Base-by-base conservation (phyloP, 2,797 vertebrate genomes). In the Molossus molossus region DNA sequence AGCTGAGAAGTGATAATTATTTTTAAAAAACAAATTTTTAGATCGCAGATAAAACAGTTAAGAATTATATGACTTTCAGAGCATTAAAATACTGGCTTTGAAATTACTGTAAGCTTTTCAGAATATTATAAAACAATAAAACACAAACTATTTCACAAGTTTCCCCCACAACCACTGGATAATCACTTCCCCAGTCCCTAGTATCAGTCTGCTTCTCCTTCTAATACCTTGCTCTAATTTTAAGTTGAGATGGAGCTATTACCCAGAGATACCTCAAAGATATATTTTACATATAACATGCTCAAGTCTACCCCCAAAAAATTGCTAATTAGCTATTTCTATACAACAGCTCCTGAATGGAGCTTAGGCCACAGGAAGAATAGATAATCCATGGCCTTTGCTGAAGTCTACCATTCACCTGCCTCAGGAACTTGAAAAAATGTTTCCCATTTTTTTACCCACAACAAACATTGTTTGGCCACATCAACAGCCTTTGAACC, bases 31-130 rank as follows among this genome's bases (percentile, higher is more conserved):
- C 21, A 93, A 95, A 45, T 58, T 75, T 83, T 27, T 82, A 69
- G 4, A 70, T 33, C 23, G 27, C 76, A 81, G 90, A 87, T 40
- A 67, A 65, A 91, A 37, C 37, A 87, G 50, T 50, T 76, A 25
- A 58, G 40, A 40, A 80, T 75, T 67, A 58, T 67, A 58, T 50
- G 37, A 69, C 58, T 75, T 75, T 75, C 72, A 90, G 33, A 85
- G 60, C n/a, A 65, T 60, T 89, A 80, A 84, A 89, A 90, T 62
- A 45, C 11, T 88, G 37, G 57, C 88, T 84, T 37, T 92, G 65
- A 94, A 67, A 94, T 53, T 80, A 85, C 50, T 69, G 12, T 27
- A 92, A 67, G 58, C 60, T 92, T 92, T 94, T 62, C 89, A 89
- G 84, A 92, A 90, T 67, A 90, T 0, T 50, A 10, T 33, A 96